Conservation (phyloP, 64 coral and sea anemone genomes). For the Platygyra sinensis region DNA sequence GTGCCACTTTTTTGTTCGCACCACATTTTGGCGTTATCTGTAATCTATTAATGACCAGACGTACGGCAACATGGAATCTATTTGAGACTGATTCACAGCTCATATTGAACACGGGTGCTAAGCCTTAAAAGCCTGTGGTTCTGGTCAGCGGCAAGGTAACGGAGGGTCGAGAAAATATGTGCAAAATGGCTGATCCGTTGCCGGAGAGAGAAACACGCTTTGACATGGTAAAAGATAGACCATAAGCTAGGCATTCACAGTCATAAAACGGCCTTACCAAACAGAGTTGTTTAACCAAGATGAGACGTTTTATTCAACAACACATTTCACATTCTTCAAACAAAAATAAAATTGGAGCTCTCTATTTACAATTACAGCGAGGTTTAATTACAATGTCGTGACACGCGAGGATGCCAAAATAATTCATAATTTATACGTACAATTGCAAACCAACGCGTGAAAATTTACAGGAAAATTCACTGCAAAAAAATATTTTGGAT, state of each 20-base stretch:
- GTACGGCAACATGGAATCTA: no score
- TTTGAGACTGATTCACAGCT: not conserved
- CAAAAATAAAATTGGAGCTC: slow-evolving; percentile 27
- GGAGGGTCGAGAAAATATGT: no score
- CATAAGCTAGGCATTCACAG: not conserved
- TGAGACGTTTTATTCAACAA: slow-evolving; percentile 20
- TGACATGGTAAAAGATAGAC: not conserved
- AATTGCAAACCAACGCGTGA: not conserved
- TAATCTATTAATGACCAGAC: no score
- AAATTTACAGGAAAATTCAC: not conserved
- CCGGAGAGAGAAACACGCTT: not conserved
- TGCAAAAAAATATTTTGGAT: no score
- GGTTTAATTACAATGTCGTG: not conserved
- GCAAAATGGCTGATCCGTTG: no score
- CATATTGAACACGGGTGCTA: not conserved
- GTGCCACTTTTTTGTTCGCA: not conserved
- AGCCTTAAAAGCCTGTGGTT: no score
- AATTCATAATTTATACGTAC: slow-evolving; percentile 22
- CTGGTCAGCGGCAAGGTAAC: no score
- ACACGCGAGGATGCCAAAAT: not conserved
- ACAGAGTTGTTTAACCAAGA: no score
- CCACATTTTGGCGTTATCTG: no score
- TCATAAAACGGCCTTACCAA: not conserved
- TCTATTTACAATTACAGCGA: slow-evolving; percentile 30
- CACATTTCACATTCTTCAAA: slow-evolving; percentile 3